These are phyloP conservation scores for Telenomus remus DNA, from an alignment of 1,140 invertebrate genomes.

Conservation along the genomic window DNA sequence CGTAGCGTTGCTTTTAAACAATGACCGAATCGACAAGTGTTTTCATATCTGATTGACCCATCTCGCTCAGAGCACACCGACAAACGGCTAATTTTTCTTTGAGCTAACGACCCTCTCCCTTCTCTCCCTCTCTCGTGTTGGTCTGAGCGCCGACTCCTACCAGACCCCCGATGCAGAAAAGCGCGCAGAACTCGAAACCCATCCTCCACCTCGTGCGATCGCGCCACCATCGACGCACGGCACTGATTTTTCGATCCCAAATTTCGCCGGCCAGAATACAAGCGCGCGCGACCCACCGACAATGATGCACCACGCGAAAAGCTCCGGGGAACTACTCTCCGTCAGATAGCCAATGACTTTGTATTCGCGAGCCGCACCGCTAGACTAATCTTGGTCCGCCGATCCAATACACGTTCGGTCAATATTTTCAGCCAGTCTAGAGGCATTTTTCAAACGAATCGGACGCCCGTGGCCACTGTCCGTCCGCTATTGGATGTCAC, in stretches of 20 bases:
- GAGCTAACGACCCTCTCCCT: conserved; percentile 63
- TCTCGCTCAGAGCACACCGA: conserved; percentile 60
- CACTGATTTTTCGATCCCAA: conserved; percentile 8
- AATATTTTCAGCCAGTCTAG: conserved; percentile 55
- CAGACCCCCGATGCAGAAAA: conserved; percentile 37
- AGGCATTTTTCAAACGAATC: conserved; percentile 54
- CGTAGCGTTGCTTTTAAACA: conserved; percentile 66
- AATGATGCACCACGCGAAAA: conserved; percentile 27
- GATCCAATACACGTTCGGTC: conserved; percentile 34
- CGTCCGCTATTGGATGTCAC: conserved; percentile 16
- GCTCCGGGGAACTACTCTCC: conserved; percentile 2
- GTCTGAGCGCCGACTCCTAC: conserved; percentile 12
- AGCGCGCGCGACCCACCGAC: conserved; percentile 1
- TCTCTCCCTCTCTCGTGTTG: conserved; percentile 11
- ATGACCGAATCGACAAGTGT: conserved; percentile 67
- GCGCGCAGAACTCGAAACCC: conserved; percentile 32
- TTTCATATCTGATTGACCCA: conserved; percentile 73
- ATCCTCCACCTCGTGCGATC: conserved; percentile 16
- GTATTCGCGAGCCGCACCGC: conserved; percentile 10
- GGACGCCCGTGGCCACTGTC: conserved; percentile 20
- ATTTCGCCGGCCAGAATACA: background rate
- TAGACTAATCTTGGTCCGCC: conserved; percentile 29
- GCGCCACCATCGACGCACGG: conserved; percentile 9
- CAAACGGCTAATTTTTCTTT: conserved; percentile 71
- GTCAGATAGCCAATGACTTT: conserved; percentile 18